Base-by-base conservation (phyloP, 2,113 vertebrate species). In the Cisticola juncidis region DNA sequence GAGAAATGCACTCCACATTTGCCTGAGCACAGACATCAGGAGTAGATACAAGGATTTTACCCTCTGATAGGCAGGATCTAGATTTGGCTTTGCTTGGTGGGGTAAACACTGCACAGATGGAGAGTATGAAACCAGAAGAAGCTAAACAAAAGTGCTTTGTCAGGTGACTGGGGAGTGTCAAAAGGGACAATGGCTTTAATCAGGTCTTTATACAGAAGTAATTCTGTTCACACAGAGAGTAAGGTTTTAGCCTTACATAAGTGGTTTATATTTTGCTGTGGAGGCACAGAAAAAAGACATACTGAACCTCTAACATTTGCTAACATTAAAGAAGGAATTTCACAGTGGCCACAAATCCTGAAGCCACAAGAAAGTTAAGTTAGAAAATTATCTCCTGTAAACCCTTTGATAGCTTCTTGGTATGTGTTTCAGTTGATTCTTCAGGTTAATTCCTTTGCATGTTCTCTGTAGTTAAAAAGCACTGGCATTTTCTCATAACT, bases 401-500 rank as follows among this genome's bases (percentile, higher is more conserved):
- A 33, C 22, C 12, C 31, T 92, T 94, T 82, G 61, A 83, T 78
- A 81, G 26, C 51, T 60, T 80, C 69, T 23, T 35, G 22, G 22
- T 66, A 20, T 53, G 56, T 1, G 1, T n/a, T 83, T 94, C 51
- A 53, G 53, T 45, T 42, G 54, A 13, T 71, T 42, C 69, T 81
- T 88, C 36, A 71, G 60, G 84, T 87, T 73, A 78, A 90, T 80
- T 80, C 47, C 50, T 85, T 81, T 78, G 25, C 71, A 35, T 47
- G 44, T 94, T 90, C 56, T 61, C 42, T 77, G n/a, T 14, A 53
- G 74, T 73, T 92, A 56, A 71, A 74, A 95, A 82, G 79, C 60
- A 19, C 92, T 95, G 92, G 88, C 93, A 81, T 85, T 74, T 96
- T 94, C 88, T 88, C 76, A 11, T 86, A 94, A 66, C 87, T 88